phyloP scores from a whole-genome alignment of 2,888 invertebrate species.

The Melinaea menophilus region DNA sequence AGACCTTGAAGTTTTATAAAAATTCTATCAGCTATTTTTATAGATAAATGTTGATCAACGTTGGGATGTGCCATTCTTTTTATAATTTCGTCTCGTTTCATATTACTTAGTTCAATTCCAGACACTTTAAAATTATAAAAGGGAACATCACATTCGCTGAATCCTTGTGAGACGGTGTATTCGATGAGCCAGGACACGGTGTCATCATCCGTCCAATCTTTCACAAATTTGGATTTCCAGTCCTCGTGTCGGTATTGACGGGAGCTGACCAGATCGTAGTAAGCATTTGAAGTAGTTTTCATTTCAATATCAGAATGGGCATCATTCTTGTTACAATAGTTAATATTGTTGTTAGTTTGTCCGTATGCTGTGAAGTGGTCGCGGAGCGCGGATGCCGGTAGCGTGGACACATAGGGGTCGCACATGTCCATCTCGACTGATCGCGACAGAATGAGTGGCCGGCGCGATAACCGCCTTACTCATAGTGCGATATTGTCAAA shows the following conservation, averaged over 20 bases:
- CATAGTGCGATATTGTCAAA: constrained; percentile 46
- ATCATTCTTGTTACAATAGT: constrained; percentile 62
- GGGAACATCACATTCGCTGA: constrained; percentile 63
- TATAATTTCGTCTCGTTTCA: constrained; percentile 63
- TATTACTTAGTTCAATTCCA: constrained; percentile 55
- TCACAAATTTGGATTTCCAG: constrained; percentile 75
- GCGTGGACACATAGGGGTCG: constrained; percentile 58
- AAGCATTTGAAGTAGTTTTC: constrained; percentile 57
- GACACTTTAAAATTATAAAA: constrained; percentile 64
- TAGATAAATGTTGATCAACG: constrained; percentile 50
- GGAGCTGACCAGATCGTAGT: constrained; percentile 63
- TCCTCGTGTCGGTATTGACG: constrained; percentile 62
- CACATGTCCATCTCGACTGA: constrained; percentile 62
- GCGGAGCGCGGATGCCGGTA: constrained; percentile 65
- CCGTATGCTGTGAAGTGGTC: constrained; percentile 72
- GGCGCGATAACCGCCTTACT: constrained; percentile 42
- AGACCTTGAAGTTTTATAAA: constrained; percentile 60
- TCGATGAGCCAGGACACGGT: constrained; percentile 76
- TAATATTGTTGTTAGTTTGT: constrained; percentile 63
- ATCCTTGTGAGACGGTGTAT: constrained; percentile 55
- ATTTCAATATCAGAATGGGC: constrained; percentile 60
- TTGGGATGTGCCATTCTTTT: constrained; percentile 55
- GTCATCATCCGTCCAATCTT: constrained; percentile 77
- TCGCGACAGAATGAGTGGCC: constrained; percentile 43
- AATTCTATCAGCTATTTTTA: constrained; percentile 56